Base-by-base conservation (phyloP, 2,797 vertebrate species). In the Channallabes apus region DNA sequence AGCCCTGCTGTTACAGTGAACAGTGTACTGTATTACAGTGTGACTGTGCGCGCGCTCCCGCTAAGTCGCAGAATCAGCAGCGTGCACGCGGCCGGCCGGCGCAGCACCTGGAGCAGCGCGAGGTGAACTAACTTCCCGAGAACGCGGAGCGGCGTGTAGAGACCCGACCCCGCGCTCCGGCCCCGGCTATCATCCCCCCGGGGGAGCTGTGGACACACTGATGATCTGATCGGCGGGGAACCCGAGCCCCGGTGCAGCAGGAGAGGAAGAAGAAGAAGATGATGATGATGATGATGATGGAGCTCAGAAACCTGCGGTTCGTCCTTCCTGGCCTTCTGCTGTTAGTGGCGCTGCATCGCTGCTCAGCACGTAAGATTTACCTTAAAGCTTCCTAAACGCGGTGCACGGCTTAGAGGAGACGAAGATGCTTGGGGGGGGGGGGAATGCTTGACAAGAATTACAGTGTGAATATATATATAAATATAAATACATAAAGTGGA, bases 61-160 rank as follows among this genome's bases (percentile, higher is more conserved):
- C 89, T 85, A 84, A 86, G 91, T 88, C 89, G 89, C 93, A 94
- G 91, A 94, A 94, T 93, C 94, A 94, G 93, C 92, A 92, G 87
- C 91, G 94, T 92, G 85, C 93, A 92, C 94, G 94, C 90, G 88
- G 87, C 89, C 93, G 91, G 92, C 85, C 92, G 92, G 93, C 90
- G 89, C 93, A 92, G 92, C 93, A 95, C 94, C 94, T 94, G 94
- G 90, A 93, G 86, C 92, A 85, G 92, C 89, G 91, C 93, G 92
- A 93, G 91, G 92, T 93, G 94, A 94, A 95, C 93, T 95, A 94
- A 95, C 93, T 95, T 95, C 91, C 89, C 87, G 68, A 22, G 15
- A 59, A 69, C 35, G 38, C 86, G 82, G 89, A 90, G 89, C 85
- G 91, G 90, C 90, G 90, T 77, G 73, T 88, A 91, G 87, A 93